Base-by-base conservation (phyloP, 2,888 invertebrate species). In the Gari tellinella region DNA sequence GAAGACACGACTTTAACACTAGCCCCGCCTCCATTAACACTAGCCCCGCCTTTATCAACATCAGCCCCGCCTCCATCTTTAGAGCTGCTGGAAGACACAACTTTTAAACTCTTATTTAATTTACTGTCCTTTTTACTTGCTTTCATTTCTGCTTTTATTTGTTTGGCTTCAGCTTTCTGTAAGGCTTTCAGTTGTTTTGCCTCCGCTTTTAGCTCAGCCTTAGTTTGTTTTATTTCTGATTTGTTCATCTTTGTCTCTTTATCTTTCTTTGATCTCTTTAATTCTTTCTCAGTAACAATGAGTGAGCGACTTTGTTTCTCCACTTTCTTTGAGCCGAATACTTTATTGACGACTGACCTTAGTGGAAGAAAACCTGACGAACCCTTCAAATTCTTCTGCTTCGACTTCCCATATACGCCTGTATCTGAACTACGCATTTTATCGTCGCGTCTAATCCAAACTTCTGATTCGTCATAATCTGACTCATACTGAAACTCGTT, bases 401-500 rank as follows among this genome's bases (percentile, higher is more conserved):
- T 79, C 0, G 61, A 66, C 53, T 79, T 79, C 2, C 43, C 58
- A 1, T 65, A 60, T 67, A 66, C 52, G 8, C 60, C 64, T 10
- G 64, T 64, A 52, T 76, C 72, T 3, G 76, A 76, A 15, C 64
- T 55, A 38, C 76, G 17, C 45, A 67, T 52, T 55, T 60, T 72
- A 48, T 76, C 72, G 45, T 79, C 79, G 1, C 79, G 60, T 57
- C 73, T 38, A 12, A 79, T 72, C 79, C 79, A 79, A 4, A 79
- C 75, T n/a, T 72, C 65, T n/a, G 37, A 41, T 26, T 72, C 67
- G 19, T 70, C 69, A 25, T 66, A 57, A 23, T 66, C 53, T 3
- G 76, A 72, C 46, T 58, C 63, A 8, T 49, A 57, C 8, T 41
- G 49, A 7, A 10, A 31, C 7, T 64, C 55, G 4, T 21, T 55